Base-by-base conservation (phyloP, 2,113 vertebrate genomes). In the Pseudorhombus dupliciocellatus region DNA sequence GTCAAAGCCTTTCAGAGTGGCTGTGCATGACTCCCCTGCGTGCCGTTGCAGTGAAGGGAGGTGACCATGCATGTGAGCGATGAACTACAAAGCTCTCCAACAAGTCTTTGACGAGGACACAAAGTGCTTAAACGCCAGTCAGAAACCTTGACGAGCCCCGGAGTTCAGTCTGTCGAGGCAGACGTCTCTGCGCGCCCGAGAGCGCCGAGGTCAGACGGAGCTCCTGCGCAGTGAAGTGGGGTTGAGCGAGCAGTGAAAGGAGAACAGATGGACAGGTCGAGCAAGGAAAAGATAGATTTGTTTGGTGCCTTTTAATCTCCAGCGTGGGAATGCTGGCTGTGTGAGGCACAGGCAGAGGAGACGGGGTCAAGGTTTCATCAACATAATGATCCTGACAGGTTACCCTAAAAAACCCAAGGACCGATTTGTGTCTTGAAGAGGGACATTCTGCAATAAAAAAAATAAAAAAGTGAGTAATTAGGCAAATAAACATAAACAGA, bases 361-460 rank as follows among this genome's bases (percentile, higher is more conserved):
- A 62, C 70, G 26, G 9, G 22, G 56, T 48, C 31, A 42, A 62
- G 54, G 42, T 37, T 68, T 15, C 15, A 60, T 54, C 54, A 22
- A 61, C 34, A 60, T 21, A 30, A 20, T 14, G 30, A 64, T 42
- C 53, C 40, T 93, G 57, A 26, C 79, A 94, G 88, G 92, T 92
- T 88, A 96, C 92, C 90, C 95, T 95, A 90, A 95, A 94, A 92
- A 98, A 87, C 89, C 96, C 94, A 86, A 91, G 75, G 97, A 95
- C 81, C 89, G 95, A 92, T 92, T 95, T 94, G 92, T 93, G 94
- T 89, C 96, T 94, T 90, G 96, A 93, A 93, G 95, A 93, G 65
- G 95, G 92, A 88, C 95, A 93, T 88, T 96, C 97, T 87, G 94
- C 86, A 26, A 92, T 84, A 89, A 95, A 91, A 92, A 87, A 4